phyloP scores from a whole-genome alignment of 1,140 invertebrate species.

The Drosophila carrolli region DNA sequence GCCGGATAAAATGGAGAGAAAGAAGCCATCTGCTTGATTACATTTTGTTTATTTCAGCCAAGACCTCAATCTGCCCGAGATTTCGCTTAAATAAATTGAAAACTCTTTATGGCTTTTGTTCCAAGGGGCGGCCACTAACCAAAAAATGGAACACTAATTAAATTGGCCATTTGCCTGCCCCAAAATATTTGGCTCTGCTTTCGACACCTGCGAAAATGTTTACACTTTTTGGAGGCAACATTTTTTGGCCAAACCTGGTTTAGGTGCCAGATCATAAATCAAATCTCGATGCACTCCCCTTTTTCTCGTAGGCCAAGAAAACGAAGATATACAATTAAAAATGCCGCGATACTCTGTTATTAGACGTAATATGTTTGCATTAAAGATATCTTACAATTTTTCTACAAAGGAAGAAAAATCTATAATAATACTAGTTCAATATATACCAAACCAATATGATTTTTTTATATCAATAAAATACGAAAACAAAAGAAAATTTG shows the following conservation, averaged over 20 bases:
- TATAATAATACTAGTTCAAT: no score
- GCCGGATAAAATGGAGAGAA: slow-evolving; percentile 8
- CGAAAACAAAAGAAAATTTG: no score
- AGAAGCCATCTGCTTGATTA: slow-evolving; percentile 72
- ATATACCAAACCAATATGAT: no score
- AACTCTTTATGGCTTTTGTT: slow-evolving; percentile 58
- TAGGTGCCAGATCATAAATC: no score
- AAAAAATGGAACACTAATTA: slow-evolving; percentile 54
- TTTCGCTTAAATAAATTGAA: slow-evolving; percentile 74
- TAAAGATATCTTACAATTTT: no score
- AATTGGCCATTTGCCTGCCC: slow-evolving; percentile 55
- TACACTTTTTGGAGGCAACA: slow-evolving; percentile 35
- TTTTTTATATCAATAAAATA: no score
- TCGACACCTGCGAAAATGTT: slow-evolving; percentile 66
- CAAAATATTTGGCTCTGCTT: slow-evolving; percentile 37
- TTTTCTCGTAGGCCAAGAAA: no score
- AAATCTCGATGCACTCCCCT: no score
- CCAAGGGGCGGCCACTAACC: slow-evolving; percentile 24
- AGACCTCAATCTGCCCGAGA: slow-evolving; percentile 12
- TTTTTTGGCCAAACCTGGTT: slow-evolving; percentile 12
- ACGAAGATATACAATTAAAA: no score
- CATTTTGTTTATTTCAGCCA: slow-evolving; percentile 42
- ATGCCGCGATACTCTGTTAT: no score
- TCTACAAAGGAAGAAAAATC: no score
- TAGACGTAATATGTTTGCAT: no score